These are phyloP conservation scores for Corythornis madagascariensis DNA, from an alignment of 2,113 vertebrate species.

Conservation along the genomic window DNA sequence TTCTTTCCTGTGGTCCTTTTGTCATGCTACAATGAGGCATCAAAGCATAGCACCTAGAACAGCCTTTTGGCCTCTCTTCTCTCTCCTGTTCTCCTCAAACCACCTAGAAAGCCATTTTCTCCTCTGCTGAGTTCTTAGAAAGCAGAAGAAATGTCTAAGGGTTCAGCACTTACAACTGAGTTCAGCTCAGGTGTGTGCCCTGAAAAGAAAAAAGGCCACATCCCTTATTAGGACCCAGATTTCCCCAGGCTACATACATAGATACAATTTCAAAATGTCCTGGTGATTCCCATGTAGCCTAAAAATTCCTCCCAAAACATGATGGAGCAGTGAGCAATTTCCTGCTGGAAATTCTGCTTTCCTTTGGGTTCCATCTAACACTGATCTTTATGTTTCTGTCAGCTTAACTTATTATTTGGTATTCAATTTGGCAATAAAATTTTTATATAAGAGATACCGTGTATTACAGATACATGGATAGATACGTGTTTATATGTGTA, in stretches of 20 bases:
- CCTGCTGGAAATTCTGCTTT: constrained; percentile 21
- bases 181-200: not conserved
- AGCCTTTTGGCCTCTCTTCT: not conserved
- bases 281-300: not conserved
- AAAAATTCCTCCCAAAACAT: not conserved
- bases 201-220: not conserved
- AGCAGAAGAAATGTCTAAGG: not conserved
- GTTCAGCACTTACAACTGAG: not conserved
- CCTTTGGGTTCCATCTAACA: constrained; percentile 27
- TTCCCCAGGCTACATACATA: not conserved
- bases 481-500: not conserved
- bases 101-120: constrained; percentile 10
- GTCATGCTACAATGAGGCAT: fast-evolving
- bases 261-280: not conserved
- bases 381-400: constrained; percentile 51
- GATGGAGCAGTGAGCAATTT: not conserved
- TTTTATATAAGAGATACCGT: constrained; percentile 27
- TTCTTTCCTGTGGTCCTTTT: not conserved
- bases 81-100: not conserved
- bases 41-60: not conserved
- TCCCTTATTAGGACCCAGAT: not conserved
- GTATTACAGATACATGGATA: constrained; percentile 26
- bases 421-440: constrained; percentile 46
- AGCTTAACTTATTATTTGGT: constrained; percentile 56
- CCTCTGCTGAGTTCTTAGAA: constrained; percentile 13